Conservation (phyloP, 2,797 vertebrate genomes). For the Coregonus sp. region DNA sequence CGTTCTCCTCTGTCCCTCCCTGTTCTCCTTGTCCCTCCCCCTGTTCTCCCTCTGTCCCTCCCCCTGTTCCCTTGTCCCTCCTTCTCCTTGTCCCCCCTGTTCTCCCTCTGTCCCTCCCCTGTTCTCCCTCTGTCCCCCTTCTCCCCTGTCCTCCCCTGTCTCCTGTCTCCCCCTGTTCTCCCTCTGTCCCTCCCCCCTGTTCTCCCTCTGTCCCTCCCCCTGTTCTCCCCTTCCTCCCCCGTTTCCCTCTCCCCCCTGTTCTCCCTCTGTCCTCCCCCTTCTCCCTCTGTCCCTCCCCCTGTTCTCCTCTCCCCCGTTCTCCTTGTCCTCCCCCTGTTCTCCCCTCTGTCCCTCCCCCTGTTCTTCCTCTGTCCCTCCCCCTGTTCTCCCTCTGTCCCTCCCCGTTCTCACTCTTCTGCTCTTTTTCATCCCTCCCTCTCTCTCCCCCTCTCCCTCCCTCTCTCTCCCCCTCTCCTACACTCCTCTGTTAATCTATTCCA, state of each 20-base stretch:
- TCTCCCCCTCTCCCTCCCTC: slow-evolving; percentile 42
- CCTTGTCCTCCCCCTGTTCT: neutral
- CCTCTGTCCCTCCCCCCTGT: slow-evolving; percentile 36
- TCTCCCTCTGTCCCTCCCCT: slow-evolving; percentile 35
- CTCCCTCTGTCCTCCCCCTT: neutral
- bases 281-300: too few species aligned
- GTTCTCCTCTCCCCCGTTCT: too few species aligned
- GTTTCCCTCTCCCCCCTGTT: neutral
- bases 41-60: too few species aligned
- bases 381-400: too few species aligned
- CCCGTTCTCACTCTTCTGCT: too few species aligned
- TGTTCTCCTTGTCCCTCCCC: too few species aligned
- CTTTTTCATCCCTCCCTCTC: slow-evolving; percentile 25
- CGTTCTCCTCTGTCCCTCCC: too few species aligned
- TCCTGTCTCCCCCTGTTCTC: neutral
- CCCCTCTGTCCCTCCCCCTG: slow-evolving; percentile 10
- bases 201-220: slow-evolving; percentile 40
- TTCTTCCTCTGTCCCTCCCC: too few species aligned
- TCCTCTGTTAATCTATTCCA: slow-evolving; percentile 71
- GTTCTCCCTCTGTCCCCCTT: neutral
- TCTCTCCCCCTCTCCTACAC: slow-evolving; percentile 42
- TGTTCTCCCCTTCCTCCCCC: too few species aligned
- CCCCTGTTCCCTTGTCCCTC: too few species aligned
- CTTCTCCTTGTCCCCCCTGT: neutral
- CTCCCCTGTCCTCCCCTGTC: too few species aligned